Evolutionary conservation across 64 coral and sea anemone genomes (phyloP), one percentile per base, ranked within the genome.

Genomic region (Trachythela sp.): DNA sequence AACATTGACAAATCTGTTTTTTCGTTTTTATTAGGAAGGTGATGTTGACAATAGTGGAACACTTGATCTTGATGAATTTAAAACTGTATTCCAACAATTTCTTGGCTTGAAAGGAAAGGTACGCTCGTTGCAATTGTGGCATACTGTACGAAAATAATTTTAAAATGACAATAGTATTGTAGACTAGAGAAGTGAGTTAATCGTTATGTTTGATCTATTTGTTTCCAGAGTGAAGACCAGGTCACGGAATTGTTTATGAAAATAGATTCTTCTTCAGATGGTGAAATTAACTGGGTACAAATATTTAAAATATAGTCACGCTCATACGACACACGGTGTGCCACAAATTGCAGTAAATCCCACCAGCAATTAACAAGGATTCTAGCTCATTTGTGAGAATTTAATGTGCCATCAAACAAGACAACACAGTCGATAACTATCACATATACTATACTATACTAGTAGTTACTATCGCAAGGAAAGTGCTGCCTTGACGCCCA

Each of bases 191-290:
- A 35, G 8, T 17, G 34, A 26, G 27, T 54, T 31, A 24, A 29
- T 80, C 7, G 56, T 64, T 26, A n/a, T 20, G 22, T 64, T 64
- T 2, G 7, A 26, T 84, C 54, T 6, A 13, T 42, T 13, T 29
- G 9, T 51, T 54, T 75, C 67, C 58, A 91, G 95, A 98, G 88
- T 93, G 91, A 94, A 70, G 95, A 98, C 67, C 95, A 98, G 54
- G 91, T 98, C 9, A 94, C 89, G 40, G 83, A 91, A 18, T 64
- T 98, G 51, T 98, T 94, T 83, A 98, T 98, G 95, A 98, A 98
- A 87, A 98, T 98, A 22, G 95, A 98, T 77, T 98, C 93, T 50
- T 98, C 95, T 56, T 98, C 95, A 36, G 95, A 98, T 87, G 95
- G 93, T 37, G 93, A 98, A 94, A 98, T 94, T 22, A 98, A 98